These are phyloP conservation scores for Prenolepis imparis DNA, from an alignment of 2,888 invertebrate species.

Conservation along the genomic window DNA sequence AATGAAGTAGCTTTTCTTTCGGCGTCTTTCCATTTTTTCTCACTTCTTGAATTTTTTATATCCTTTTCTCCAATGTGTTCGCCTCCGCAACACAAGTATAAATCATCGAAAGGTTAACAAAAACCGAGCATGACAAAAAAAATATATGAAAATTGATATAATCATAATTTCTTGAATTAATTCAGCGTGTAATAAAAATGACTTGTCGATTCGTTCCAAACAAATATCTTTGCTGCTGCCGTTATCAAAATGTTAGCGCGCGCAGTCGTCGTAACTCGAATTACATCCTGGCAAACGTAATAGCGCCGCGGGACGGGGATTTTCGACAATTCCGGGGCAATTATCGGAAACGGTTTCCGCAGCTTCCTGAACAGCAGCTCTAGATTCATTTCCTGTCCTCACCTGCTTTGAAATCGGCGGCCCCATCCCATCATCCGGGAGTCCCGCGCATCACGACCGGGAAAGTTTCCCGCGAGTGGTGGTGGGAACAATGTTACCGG, in stretches of 20 bases:
- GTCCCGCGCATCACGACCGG: conserved; percentile 45
- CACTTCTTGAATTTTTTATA: conserved; percentile 42
- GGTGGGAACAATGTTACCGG: conserved; percentile 76
- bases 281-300: conserved; percentile 46
- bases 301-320: conserved; percentile 56
- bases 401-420: conserved; percentile 75
- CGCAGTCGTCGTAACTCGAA: conserved; percentile 24
- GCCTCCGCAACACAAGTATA: not conserved
- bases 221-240: not conserved
- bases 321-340: conserved; percentile 81
- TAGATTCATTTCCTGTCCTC: conserved; percentile 81
- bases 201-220: not conserved
- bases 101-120: not conserved
- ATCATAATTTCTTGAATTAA: not conserved
- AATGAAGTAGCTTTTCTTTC: conserved; percentile 43
- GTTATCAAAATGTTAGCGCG: conserved; percentile 1
- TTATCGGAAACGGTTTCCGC: conserved; percentile 79
- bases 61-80: not conserved
- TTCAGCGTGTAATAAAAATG: not conserved
- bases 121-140: not conserved
- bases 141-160: not conserved
- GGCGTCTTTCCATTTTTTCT: conserved; percentile 43
- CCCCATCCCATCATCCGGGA: conserved; percentile 32
- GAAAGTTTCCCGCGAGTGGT: conserved; percentile 69
- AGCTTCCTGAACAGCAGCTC: conserved; percentile 75